These are phyloP conservation scores for Illadopsis cleaveri DNA, from an alignment of 2,113 vertebrate species.

Conservation along the genomic window DNA sequence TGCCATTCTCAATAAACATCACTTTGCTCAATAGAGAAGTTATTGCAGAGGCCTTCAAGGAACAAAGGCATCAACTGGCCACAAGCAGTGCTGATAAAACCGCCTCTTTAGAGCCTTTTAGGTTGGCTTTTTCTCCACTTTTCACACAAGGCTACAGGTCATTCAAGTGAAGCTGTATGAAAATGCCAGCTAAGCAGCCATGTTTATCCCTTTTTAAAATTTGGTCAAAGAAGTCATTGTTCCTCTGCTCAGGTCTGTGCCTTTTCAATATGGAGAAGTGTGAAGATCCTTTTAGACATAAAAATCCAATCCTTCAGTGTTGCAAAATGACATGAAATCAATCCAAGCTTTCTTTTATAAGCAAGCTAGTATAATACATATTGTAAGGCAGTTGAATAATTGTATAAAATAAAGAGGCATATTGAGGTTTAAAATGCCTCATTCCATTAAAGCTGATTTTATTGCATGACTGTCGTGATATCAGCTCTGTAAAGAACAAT, in stretches of 20 bases:
- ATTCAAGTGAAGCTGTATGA: constrained; percentile 13
- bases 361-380: background rate
- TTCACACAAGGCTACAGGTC: background rate
- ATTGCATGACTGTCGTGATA: background rate
- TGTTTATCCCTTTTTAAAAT: constrained; percentile 30
- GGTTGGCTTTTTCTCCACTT: background rate
- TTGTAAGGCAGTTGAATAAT: background rate
- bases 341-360: constrained; percentile 1
- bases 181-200: background rate
- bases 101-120: constrained; percentile 1
- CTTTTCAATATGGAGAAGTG: constrained; percentile 21
- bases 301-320: constrained; percentile 21
- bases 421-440: background rate
- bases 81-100: constrained; percentile 3
- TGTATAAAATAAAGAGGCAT: background rate
- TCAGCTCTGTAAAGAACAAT: background rate
- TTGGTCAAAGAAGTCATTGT: constrained; percentile 37
- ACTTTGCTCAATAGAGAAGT: constrained; percentile 14
- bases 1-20: constrained; percentile 23
- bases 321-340: constrained; percentile 26
- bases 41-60: constrained; percentile 18
- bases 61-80: background rate
- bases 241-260: background rate
- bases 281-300: constrained; percentile 28
- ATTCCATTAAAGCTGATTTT: constrained; percentile 7